A percentile compares a stretch with the other conserved stretches of the same genome.
Conservation (phyloP, 2,797 vertebrate genomes). For the Gallinago stenura region DNA sequence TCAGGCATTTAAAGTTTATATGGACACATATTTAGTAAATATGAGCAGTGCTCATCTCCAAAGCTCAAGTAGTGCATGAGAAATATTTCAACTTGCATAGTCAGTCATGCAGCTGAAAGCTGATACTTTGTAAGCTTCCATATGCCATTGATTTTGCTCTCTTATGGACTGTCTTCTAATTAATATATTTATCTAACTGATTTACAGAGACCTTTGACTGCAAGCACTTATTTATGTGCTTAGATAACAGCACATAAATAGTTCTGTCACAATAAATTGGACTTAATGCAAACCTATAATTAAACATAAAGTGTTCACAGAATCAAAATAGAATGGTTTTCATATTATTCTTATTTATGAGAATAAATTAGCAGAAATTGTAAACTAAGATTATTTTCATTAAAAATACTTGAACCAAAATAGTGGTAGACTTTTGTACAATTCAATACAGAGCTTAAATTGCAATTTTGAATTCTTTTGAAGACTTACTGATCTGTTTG, state of each 20-base stretch:
- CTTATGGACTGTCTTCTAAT: slow-evolving; percentile 9
- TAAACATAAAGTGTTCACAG: neutral
- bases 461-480: neutral
- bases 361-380: neutral
- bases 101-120: neutral
- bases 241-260: neutral
- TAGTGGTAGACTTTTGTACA: neutral
- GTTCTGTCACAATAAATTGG: neutral
- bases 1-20: neutral
- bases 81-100: neutral
- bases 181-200: slow-evolving; percentile 54
- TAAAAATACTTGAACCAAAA: neutral
- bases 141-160: slow-evolving; percentile 14
- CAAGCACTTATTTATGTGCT: neutral
- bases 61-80: neutral
- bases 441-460: neutral
- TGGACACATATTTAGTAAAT: neutral
- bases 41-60: neutral
- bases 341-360: neutral
- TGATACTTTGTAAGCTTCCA: neutral
- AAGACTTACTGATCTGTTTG: neutral
- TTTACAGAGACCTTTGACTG: neutral
- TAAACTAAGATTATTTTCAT: neutral
- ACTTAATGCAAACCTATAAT: neutral
- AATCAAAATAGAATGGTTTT: neutral